A percentile compares a stretch with the other conserved stretches of the same genome.
Evolutionary conservation across 2,888 invertebrate species (phyloP).

Genomic region (Drosophila bunnanda): DNA sequence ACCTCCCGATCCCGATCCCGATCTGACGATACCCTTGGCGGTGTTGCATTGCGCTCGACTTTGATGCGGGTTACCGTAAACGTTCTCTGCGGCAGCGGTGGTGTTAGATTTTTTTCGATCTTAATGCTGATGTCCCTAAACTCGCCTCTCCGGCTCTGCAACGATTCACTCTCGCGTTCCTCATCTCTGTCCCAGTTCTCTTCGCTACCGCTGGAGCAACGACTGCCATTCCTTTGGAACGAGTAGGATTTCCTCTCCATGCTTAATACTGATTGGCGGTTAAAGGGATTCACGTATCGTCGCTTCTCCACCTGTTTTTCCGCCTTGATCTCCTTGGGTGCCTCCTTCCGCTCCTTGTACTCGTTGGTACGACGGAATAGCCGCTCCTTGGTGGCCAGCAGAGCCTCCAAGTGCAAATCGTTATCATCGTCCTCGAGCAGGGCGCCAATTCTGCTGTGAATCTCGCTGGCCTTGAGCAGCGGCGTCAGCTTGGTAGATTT

Average conservation of each 20-base stretch:
- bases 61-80: slow-evolving; percentile 55
- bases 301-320: slow-evolving; percentile 8
- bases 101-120: slow-evolving; percentile 58
- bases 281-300: slow-evolving; percentile 58
- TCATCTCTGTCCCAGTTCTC: slow-evolving; percentile 31
- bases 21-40: slow-evolving; percentile 21
- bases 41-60: slow-evolving; percentile 57
- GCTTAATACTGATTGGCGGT: slow-evolving; percentile 67
- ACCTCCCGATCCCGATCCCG: slow-evolving; percentile 22
- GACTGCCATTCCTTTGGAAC: slow-evolving; percentile 40
- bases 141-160: not conserved
- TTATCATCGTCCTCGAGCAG: slow-evolving; percentile 79
- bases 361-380: slow-evolving; percentile 70
- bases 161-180: not conserved
- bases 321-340: slow-evolving; percentile 28
- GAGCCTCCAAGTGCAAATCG: slow-evolving; percentile 72
- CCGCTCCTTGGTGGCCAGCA: slow-evolving; percentile 66
- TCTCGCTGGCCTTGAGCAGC: slow-evolving; percentile 67
- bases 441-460: slow-evolving; percentile 80
- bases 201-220: slow-evolving; percentile 5
- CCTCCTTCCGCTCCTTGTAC: slow-evolving; percentile 55
- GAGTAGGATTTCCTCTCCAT: slow-evolving; percentile 16
- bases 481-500: slow-evolving; percentile 8
- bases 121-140: slow-evolving; percentile 51
- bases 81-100: slow-evolving; percentile 40